phyloP scores from a whole-genome alignment of 1,140 invertebrate genomes.

The Papilio aristodemus region DNA sequence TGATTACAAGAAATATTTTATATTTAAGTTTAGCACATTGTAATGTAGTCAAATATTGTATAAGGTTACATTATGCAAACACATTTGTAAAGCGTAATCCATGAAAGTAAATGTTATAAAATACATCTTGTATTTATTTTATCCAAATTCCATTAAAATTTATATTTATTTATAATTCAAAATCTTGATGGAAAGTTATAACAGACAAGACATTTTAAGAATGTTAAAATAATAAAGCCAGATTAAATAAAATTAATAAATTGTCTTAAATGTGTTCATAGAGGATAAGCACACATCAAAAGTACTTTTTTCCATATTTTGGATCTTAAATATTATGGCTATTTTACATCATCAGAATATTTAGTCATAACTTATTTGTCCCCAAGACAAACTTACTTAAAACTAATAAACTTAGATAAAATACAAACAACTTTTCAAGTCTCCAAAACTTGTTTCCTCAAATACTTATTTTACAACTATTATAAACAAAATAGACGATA shows the following conservation, averaged over 20 bases:
- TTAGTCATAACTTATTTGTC: too few species aligned
- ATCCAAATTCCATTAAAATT: background rate
- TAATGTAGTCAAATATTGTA: slow-evolving; percentile 75
- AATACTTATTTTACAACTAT: background rate
- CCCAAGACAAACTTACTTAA: too few species aligned
- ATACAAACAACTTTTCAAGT: background rate
- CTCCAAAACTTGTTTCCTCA: background rate
- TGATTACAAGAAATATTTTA: slow-evolving; percentile 69
- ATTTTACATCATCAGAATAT: too few species aligned
- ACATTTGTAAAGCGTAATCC: slow-evolving; percentile 77
- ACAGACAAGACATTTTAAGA: too few species aligned
- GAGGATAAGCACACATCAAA: too few species aligned
- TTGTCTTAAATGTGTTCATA: too few species aligned
- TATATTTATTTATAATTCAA: background rate
- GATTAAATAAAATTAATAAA: too few species aligned
- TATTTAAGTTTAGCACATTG: slow-evolving; percentile 78
- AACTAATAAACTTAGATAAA: too few species aligned
- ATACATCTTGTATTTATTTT: slow-evolving; percentile 41
- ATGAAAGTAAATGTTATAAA: slow-evolving; percentile 78
- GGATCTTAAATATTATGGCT: too few species aligned
- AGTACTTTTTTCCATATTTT: too few species aligned
- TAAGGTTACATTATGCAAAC: slow-evolving; percentile 77
- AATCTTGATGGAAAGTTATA: too few species aligned
- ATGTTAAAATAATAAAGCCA: too few species aligned
- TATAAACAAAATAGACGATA: background rate